Evolutionary conservation across 2,797 vertebrate genomes (phyloP).

Genomic region (Oryzias sinensis): DNA sequence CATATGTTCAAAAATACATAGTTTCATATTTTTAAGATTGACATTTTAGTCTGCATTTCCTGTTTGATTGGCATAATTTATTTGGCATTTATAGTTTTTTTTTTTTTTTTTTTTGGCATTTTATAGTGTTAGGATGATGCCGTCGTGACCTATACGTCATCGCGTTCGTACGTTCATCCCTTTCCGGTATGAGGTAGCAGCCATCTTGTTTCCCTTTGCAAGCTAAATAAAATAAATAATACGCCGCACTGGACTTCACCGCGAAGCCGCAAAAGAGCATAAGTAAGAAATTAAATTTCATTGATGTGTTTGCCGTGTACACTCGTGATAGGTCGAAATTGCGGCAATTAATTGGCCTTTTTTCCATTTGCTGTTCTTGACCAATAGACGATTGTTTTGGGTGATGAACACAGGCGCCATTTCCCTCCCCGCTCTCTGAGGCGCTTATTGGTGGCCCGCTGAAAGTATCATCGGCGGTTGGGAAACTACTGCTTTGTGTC

Average conservation of each 20-base stretch:
- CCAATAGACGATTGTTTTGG: constrained; percentile 86
- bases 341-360: constrained; percentile 49
- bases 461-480: constrained; percentile 73
- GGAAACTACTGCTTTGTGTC: constrained; percentile 61
- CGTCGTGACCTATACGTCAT: constrained; percentile 34
- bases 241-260: constrained; percentile 76
- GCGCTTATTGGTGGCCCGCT: constrained; percentile 87
- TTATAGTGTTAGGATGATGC: neutral
- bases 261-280: constrained; percentile 75
- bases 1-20: no score
- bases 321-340: constrained; percentile 21
- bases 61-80: neutral
- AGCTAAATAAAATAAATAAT: constrained; percentile 84
- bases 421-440: constrained; percentile 84
- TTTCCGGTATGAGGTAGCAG: constrained; percentile 75
- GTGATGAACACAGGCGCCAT: constrained; percentile 87
- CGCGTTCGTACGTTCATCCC: constrained; percentile 45
- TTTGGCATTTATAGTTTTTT: neutral
- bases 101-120: no score
- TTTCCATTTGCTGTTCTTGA: constrained; percentile 77
- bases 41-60: no score
- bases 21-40: no score
- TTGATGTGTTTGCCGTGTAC: constrained; percentile 9
- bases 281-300: constrained; percentile 64
- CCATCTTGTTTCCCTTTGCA: constrained; percentile 87